A percentile compares a stretch with the other conserved stretches of the same genome.
phyloP scores from a whole-genome alignment of 2,888 invertebrate genomes.

The Linyphia triangularis region DNA sequence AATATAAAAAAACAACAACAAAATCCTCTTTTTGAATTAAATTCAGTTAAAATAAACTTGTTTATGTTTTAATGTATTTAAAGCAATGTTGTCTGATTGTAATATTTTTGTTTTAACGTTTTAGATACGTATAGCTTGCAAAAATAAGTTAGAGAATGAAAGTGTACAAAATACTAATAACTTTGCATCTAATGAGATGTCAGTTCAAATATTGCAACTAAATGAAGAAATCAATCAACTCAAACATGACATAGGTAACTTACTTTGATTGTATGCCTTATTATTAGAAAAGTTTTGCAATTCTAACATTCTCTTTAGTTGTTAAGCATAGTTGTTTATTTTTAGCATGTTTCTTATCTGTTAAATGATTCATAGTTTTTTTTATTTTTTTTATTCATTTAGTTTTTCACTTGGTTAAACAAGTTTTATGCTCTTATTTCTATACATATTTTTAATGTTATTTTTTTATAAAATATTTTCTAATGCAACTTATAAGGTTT shows the following conservation, averaged over 20 bases:
- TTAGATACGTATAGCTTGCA: constrained; percentile 50
- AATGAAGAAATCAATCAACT: constrained; percentile 79
- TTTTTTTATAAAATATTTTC: neutral
- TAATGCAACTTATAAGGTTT: neutral
- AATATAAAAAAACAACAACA: neutral
- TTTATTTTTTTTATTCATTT: neutral
- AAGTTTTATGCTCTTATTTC: neutral
- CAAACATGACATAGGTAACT: constrained; percentile 78
- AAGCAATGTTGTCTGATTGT: neutral
- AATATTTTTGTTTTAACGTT: neutral
- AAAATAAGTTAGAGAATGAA: constrained; percentile 66
- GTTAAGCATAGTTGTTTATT: too few species aligned
- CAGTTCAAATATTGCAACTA: constrained; percentile 75
- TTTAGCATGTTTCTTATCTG: too few species aligned
- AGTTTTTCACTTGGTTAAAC: neutral
- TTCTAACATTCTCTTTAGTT: too few species aligned
- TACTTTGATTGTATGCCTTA: too few species aligned
- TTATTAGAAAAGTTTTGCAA: too few species aligned
- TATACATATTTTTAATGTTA: neutral
- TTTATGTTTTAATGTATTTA: neutral
- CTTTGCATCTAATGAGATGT: constrained; percentile 61
- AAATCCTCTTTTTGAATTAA: neutral
- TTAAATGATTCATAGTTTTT: neutral
- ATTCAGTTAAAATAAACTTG: neutral
- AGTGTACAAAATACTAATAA: constrained; percentile 19